Percentiles rank a stretch among this genome's conserved stretches.
Evolutionary conservation across 2,113 vertebrate species (phyloP).

Genomic region (Oncorhynchus clarkii): DNA sequence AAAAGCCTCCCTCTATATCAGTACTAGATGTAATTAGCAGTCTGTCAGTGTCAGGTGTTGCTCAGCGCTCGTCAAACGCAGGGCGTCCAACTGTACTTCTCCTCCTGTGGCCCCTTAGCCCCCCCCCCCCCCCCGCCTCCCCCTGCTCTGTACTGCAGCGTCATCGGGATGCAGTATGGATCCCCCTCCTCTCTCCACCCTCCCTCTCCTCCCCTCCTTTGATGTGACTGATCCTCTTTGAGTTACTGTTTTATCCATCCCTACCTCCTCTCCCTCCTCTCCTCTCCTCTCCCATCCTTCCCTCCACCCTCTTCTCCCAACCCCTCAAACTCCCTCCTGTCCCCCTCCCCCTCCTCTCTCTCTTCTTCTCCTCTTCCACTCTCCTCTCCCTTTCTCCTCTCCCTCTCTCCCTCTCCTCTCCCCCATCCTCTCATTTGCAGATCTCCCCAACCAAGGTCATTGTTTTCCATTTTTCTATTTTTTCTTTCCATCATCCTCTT

Average conservation of each 20-base stretch:
- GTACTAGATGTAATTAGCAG: constrained; percentile 93
- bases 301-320: too few species aligned
- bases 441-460: constrained; percentile 76
- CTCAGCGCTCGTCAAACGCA: constrained; percentile 59
- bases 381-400: background rate
- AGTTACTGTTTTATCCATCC: constrained; percentile 61
- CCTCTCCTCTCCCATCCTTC: too few species aligned
- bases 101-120: constrained; percentile 63
- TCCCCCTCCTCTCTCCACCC: constrained; percentile 49
- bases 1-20: constrained; percentile 83
- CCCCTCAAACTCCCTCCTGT: too few species aligned
- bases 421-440: constrained; percentile 66
- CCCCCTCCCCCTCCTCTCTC: background rate
- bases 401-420: too few species aligned
- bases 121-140: constrained; percentile 16
- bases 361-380: too few species aligned
- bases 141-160: constrained; percentile 64
- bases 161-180: constrained; percentile 66
- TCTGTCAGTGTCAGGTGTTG: constrained; percentile 79
- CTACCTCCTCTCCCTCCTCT: background rate
- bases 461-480: constrained; percentile 66
- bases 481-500: constrained; percentile 20
- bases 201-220: constrained; percentile 64
- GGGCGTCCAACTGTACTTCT: constrained; percentile 68
- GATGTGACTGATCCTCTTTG: constrained; percentile 82